Percentiles rank a stretch among this genome's conserved stretches.
phyloP scores from a whole-genome alignment of 2,797 vertebrate species.

The Sebastes oblongus region DNA sequence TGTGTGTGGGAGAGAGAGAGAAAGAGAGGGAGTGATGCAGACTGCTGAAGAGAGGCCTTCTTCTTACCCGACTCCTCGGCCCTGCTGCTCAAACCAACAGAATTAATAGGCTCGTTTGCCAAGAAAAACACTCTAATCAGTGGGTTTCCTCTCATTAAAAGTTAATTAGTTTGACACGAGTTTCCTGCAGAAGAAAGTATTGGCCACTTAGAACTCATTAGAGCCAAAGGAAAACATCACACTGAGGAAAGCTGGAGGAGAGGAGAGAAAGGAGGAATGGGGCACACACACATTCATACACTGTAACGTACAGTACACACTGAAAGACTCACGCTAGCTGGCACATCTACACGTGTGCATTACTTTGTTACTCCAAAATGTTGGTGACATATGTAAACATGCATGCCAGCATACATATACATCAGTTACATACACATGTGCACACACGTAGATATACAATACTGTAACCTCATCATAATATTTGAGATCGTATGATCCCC shows the following conservation, averaged over 20 bases:
- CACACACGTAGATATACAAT: slow-evolving; percentile 2
- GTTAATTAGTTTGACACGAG: slow-evolving; percentile 89
- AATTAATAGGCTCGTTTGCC: slow-evolving; percentile 88
- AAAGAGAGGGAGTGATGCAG: slow-evolving; percentile 44
- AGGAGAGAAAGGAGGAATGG: slow-evolving; percentile 56
- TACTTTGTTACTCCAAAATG: slow-evolving; percentile 52
- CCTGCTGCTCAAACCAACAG: slow-evolving; percentile 81
- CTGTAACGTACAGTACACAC: slow-evolving; percentile 21
- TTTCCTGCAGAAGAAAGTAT: slow-evolving; percentile 88
- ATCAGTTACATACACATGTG: slow-evolving; percentile 5
- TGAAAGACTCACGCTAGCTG: slow-evolving; percentile 40
- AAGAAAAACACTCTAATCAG: slow-evolving; percentile 92
- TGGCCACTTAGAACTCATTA: slow-evolving; percentile 88
- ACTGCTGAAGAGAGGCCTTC: slow-evolving; percentile 68
- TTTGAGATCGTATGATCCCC: not conserved
- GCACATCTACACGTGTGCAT: slow-evolving; percentile 33
- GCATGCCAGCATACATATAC: slow-evolving; percentile 54
- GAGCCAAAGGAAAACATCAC: slow-evolving; percentile 84
- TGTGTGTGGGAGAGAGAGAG: not conserved
- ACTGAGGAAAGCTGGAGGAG: slow-evolving; percentile 69
- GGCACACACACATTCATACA: slow-evolving; percentile 15
- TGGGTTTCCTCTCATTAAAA: slow-evolving; percentile 91
- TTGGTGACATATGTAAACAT: slow-evolving; percentile 54
- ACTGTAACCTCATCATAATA: slow-evolving; percentile 5
- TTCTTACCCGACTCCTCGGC: slow-evolving; percentile 68